Evolutionary conservation across 2,113 vertebrate species (phyloP), one percentile per base, ranked within the genome.

Genomic region (Campylomormyrus tamandua): DNA sequence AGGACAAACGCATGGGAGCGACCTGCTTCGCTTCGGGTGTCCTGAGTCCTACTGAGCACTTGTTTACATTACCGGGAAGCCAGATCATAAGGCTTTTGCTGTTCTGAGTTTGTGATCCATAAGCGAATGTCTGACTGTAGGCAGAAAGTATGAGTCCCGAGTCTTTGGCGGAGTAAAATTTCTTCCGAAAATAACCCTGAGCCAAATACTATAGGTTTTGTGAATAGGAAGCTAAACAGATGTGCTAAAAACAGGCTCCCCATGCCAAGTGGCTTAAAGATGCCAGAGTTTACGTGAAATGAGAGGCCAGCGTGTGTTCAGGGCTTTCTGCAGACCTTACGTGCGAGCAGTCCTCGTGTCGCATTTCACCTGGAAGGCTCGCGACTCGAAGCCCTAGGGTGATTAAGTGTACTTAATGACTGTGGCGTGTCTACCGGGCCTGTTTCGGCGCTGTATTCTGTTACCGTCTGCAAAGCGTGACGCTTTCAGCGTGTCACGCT

Each of bases 31-130:
- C 49, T 58, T 45, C 21, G 87, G 83, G 87, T 87, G 48, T 53
- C 91, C 87, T 24, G 89, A 46, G 85, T 87, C 46, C 53, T 58
- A 90, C 39, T 21, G 83, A 87, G 77, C 66, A 56, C 87, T 89
- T 83, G 9, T 91, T 87, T 90, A 90, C 90, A 84, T 74, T 62
- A 89, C 90, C 85, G 42, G 86, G 88, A 83, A 91, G 84, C 50
- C 58, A 80, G 49, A 24, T 42, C 52, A 77, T 42, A 46, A 39
- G 6, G 42, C 66, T 66, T 66, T 84, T 80, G 74, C 31, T 39
- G 74, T 80, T 80, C 74, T 19, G 74, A 80, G 74, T 80, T 35
- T 42, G 35, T 39, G 31, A 80, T 80, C n/a, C 62, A 80, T 42
- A 39, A 80, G 74, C 35, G 15, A 42, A 80, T 19, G 74, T 80